A percentile compares a stretch with the other conserved stretches of the same genome.
Conservation (phyloP, 2,888 invertebrate species). For the Drosophila mayaguana region DNA sequence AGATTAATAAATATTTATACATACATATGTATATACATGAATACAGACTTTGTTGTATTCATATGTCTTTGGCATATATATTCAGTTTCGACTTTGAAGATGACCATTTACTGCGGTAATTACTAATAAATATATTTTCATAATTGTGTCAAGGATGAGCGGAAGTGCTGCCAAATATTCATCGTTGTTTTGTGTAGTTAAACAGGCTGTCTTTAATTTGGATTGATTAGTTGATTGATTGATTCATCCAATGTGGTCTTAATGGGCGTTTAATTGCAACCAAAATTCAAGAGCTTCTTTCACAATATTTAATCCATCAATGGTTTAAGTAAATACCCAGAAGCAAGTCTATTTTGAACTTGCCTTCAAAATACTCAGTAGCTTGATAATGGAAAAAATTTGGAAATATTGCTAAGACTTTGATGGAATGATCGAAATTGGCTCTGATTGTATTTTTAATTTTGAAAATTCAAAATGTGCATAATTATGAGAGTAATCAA, state of each 20-base stretch:
- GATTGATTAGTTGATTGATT: slow-evolving; percentile 37
- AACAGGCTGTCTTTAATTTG: slow-evolving; percentile 16
- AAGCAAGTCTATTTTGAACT: not conserved
- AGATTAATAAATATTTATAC: slow-evolving; percentile 4
- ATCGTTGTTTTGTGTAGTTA: slow-evolving; percentile 40
- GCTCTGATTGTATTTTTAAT: no score
- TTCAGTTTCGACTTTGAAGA: slow-evolving; percentile 38
- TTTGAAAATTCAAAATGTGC: not conserved
- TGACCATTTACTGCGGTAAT: slow-evolving; percentile 61
- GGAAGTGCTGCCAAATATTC: slow-evolving; percentile 59
- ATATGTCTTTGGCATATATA: slow-evolving; percentile 11
- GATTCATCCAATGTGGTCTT: slow-evolving; percentile 56
- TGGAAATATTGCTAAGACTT: not conserved
- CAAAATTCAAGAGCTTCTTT: slow-evolving; percentile 12
- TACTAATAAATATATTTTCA: slow-evolving; percentile 51
- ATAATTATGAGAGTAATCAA: not conserved
- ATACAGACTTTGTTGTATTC: not conserved
- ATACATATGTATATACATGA: not conserved
- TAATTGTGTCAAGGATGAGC: slow-evolving; percentile 74
- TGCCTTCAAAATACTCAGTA: not conserved
- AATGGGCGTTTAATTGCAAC: slow-evolving; percentile 54
- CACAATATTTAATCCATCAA: slow-evolving; percentile 22
- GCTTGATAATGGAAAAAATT: not conserved
- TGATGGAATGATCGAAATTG: not conserved
- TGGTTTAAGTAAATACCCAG: slow-evolving; percentile 6